phyloP scores from a whole-genome alignment of 2,797 vertebrate genomes.

The Epinephelus coioides region DNA sequence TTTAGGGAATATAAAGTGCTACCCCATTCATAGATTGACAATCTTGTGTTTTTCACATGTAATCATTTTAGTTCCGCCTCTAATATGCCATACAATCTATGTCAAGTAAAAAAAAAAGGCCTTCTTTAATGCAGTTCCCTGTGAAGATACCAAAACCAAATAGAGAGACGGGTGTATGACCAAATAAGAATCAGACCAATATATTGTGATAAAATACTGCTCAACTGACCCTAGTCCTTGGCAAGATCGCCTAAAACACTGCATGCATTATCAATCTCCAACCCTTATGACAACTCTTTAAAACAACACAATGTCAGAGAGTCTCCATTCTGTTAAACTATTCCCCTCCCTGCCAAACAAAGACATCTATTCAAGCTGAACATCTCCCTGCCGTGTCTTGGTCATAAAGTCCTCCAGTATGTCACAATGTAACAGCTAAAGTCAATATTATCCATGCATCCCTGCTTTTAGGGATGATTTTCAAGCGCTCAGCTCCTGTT shows the following conservation, averaged over 20 bases:
- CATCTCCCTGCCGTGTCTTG: not conserved
- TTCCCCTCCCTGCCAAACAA: conserved; percentile 49
- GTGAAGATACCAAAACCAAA: not conserved
- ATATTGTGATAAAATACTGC: not conserved
- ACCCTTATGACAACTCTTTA: conserved; percentile 40
- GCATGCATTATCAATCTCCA: conserved; percentile 26
- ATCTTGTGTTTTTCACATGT: not conserved
- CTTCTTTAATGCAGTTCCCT: not conserved
- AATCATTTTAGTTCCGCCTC: not conserved
- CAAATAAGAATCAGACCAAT: conserved; percentile 18
- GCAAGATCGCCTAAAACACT: conserved; percentile 16
- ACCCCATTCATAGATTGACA: not conserved
- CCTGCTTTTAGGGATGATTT: conserved; percentile 27
- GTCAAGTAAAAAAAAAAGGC: not conserved
- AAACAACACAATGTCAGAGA: conserved; percentile 34
- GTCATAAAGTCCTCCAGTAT: conserved; percentile 39
- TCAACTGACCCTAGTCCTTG: conserved; percentile 17
- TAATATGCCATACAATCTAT: not conserved
- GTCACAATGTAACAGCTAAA: conserved; percentile 54
- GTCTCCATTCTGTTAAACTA: conserved; percentile 36
- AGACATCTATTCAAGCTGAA: conserved; percentile 65
- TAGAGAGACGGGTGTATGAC: not conserved
- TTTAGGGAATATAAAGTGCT: not conserved
- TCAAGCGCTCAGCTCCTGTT: conserved; percentile 25
- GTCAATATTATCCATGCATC: conserved; percentile 56